These are phyloP conservation scores for Torymus tubicola DNA, from an alignment of 2,888 invertebrate species.

Conservation along the genomic window DNA sequence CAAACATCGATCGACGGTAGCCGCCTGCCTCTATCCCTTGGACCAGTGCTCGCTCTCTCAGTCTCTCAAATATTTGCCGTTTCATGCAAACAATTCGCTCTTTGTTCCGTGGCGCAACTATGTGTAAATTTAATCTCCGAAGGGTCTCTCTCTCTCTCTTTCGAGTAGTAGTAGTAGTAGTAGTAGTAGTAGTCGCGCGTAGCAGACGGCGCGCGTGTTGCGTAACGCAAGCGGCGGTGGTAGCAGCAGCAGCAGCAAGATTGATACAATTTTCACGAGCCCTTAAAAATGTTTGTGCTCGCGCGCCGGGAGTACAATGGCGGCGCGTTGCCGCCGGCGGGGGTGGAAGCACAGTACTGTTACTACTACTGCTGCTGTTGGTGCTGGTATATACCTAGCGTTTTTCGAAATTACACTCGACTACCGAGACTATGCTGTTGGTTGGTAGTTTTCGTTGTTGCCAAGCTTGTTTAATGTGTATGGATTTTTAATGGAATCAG, in stretches of 20 bases:
- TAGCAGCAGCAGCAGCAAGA: conserved; percentile 16
- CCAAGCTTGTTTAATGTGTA: no score
- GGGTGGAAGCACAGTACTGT: no score
- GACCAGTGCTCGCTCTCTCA: conserved; percentile 21
- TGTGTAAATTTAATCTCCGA: conserved; percentile 76
- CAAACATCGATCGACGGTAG: conserved; percentile 71
- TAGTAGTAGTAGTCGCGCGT: background rate
- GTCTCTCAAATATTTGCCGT: conserved; percentile 74
- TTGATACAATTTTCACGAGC: conserved; percentile 56
- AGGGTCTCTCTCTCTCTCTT: conserved; percentile 51
- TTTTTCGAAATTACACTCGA: no score
- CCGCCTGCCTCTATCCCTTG: background rate
- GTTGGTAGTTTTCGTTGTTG: no score
- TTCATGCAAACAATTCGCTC: conserved; percentile 68
- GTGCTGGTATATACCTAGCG: no score
- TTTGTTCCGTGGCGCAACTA: conserved; percentile 75
- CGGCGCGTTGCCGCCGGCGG: no score
- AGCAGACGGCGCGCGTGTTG: conserved; percentile 41
- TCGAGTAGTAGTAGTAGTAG: background rate
- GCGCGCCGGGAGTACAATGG: conserved; percentile 25
- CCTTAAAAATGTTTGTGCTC: conserved; percentile 56
- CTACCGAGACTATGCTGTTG: no score
- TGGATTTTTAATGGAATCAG: no score
- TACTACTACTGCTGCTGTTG: no score
- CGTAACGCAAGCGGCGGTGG: conserved; percentile 21